A percentile compares a stretch with the other conserved stretches of the same genome.
phyloP scores from a whole-genome alignment of 2,797 vertebrate genomes.

The Lates japonicus region DNA sequence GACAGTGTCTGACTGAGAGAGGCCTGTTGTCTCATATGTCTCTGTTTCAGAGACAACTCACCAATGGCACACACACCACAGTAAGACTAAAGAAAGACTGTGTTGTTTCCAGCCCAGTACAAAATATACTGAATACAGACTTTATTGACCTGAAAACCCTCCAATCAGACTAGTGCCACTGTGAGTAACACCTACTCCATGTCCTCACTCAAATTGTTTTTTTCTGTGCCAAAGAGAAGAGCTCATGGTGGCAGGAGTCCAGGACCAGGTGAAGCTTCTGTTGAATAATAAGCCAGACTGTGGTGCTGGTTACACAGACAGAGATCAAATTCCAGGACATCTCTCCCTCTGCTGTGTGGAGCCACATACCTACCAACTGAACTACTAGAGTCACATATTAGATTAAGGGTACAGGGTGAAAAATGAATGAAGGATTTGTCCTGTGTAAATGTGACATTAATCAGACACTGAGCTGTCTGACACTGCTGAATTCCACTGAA shows the following conservation, averaged over 20 bases:
- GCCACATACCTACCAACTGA: background rate
- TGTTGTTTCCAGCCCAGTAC: no score
- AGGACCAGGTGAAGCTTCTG: background rate
- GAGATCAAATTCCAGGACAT: slow-evolving; percentile 31
- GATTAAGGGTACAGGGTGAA: slow-evolving; percentile 11
- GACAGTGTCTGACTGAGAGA: no score
- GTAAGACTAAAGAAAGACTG: no score
- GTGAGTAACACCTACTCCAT: no score
- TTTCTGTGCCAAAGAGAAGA: background rate
- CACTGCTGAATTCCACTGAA: no score
- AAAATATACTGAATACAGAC: no score
- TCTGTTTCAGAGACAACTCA: no score
- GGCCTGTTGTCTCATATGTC: no score
- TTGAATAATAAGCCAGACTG: background rate
- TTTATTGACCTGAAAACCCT: no score
- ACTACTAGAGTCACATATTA: background rate
- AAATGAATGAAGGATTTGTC: slow-evolving; percentile 3
- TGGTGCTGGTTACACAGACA: background rate
- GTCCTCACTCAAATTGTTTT: background rate
- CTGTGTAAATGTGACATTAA: background rate
- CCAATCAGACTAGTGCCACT: no score
- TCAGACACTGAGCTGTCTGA: no score
- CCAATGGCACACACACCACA: no score
- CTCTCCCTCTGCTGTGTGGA: background rate
- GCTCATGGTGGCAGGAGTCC: background rate